These are phyloP conservation scores for Choristoneura rosaceana DNA, from an alignment of 2,888 invertebrate species.

Conservation along the genomic window DNA sequence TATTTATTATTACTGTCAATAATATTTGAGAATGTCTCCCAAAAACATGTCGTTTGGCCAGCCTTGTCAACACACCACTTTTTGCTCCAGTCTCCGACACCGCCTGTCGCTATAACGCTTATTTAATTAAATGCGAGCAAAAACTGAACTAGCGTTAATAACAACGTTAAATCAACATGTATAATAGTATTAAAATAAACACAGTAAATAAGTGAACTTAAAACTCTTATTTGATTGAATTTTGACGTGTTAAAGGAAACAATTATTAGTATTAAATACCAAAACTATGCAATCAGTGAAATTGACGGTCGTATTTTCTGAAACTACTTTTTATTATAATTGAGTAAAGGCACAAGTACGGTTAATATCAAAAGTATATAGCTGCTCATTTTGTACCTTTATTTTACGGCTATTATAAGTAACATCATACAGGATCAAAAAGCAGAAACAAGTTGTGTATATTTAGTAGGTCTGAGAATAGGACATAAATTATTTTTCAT, in stretches of 20 bases:
- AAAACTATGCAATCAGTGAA: too few relatives aligned
- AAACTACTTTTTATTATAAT: too few relatives aligned
- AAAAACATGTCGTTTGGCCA: constrained; percentile 15
- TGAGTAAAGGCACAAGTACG: too few relatives aligned
- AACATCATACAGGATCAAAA: too few relatives aligned
- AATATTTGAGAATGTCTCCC: background rate
- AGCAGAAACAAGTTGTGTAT: too few relatives aligned
- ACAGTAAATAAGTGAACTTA: background rate
- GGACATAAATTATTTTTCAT: too few relatives aligned
- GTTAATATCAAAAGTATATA: too few relatives aligned
- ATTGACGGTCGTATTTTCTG: too few relatives aligned
- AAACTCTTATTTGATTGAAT: background rate
- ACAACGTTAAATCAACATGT: constrained; percentile 31
- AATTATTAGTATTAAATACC: background rate
- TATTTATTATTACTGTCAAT: too few relatives aligned
- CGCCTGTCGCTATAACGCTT: constrained; percentile 69
- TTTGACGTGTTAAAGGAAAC: background rate
- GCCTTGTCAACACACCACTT: constrained; percentile 52
- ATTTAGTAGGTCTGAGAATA: too few relatives aligned
- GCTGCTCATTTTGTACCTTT: too few relatives aligned
- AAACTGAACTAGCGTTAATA: constrained; percentile 28
- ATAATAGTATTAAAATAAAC: constrained; percentile 30
- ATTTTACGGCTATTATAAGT: too few relatives aligned
- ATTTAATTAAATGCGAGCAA: constrained; percentile 66
- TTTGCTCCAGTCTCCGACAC: constrained; percentile 68